A percentile compares a stretch with the other conserved stretches of the same genome.
phyloP scores from a whole-genome alignment of 2,113 vertebrate genomes.

The Pampusana beccarii region DNA sequence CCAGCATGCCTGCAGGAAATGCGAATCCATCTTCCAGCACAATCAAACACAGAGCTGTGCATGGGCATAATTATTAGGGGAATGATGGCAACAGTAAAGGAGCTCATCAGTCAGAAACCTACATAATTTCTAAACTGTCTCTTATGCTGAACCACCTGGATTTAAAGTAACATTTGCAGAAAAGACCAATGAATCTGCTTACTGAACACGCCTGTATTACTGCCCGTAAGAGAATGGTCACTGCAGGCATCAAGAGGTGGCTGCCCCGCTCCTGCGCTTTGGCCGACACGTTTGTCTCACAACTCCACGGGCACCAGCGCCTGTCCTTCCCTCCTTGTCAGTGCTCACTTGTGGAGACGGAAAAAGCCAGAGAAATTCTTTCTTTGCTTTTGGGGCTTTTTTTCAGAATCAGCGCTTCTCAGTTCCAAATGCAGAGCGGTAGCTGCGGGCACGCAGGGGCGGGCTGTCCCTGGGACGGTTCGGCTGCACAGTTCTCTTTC shows the following conservation, averaged over 20 bases:
- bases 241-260: neutral
- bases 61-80: constrained; percentile 44
- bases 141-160: constrained; percentile 29
- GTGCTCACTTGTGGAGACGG: neutral
- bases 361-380: neutral
- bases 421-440: rapidly evolving
- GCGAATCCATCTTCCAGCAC: constrained; percentile 35
- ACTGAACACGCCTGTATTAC: neutral
- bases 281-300: neutral
- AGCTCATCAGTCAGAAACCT: constrained; percentile 48
- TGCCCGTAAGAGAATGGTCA: neutral
- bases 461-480: neutral
- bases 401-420: neutral
- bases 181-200: neutral
- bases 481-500: neutral
- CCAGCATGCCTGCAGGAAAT: constrained; percentile 49
- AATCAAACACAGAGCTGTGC: constrained; percentile 43
- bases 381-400: neutral
- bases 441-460: rapidly evolving
- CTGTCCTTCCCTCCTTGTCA: neutral
- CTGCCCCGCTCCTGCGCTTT: rapidly evolving
- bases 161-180: constrained; percentile 30
- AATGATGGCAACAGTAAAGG: constrained; percentile 12
- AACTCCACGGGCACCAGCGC: rapidly evolving
- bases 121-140: constrained; percentile 32